These are phyloP conservation scores for Stegodyphus mimosarum DNA, from an alignment of 1,140 invertebrate species.

Conservation along the genomic window DNA sequence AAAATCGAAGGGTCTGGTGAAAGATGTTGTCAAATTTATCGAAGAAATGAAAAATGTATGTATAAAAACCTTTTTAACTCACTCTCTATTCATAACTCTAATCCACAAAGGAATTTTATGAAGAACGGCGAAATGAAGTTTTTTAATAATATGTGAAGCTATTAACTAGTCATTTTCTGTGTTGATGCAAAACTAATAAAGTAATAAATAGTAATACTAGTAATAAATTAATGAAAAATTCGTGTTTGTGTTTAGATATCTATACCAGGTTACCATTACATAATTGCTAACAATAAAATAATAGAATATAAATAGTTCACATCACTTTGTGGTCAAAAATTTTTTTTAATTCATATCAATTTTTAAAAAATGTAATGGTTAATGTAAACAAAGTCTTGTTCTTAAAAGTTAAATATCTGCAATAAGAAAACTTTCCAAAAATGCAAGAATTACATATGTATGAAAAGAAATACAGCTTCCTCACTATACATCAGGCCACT, in stretches of 20 bases:
- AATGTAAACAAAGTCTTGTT: too few species aligned
- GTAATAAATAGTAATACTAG: too few species aligned
- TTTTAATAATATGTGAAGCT: neutral
- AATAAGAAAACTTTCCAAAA: too few species aligned
- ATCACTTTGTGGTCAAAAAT: too few species aligned
- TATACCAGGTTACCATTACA: neutral
- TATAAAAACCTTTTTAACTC: neutral
- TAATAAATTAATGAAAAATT: neutral
- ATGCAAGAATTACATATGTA: too few species aligned
- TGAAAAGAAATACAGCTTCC: too few species aligned
- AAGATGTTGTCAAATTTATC: conserved; percentile 41
- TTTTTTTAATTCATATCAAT: too few species aligned
- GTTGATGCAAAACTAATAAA: neutral
- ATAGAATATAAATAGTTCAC: too few species aligned
- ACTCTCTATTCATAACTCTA: too few species aligned
- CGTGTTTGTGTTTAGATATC: neutral
- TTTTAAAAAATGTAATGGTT: too few species aligned
- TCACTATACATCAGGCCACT: too few species aligned
- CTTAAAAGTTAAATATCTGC: too few species aligned
- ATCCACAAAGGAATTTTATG: neutral
- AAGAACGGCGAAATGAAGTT: neutral
- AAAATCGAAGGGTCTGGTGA: conserved; percentile 31
- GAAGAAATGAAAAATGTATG: conserved; percentile 39
- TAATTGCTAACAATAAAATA: neutral
- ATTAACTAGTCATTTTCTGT: neutral